These are phyloP conservation scores for Coptodon rendalli DNA, from an alignment of 2,113 vertebrate species.

Conservation along the genomic window DNA sequence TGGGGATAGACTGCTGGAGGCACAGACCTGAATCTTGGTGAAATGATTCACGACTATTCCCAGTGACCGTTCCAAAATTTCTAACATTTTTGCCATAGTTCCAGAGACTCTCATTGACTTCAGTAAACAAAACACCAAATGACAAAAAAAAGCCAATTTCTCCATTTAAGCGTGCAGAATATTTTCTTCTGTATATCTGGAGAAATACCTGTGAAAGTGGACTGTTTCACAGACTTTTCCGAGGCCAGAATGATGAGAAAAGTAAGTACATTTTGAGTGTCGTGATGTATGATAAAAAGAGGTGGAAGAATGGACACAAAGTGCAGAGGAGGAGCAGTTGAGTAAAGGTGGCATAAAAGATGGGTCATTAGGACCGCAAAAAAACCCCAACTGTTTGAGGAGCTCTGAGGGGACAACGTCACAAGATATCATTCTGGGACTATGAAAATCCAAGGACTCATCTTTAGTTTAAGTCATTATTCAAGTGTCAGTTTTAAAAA, in stretches of 20 bases:
- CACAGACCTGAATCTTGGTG: not conserved
- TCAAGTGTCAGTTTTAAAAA: not conserved
- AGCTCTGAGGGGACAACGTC: not conserved
- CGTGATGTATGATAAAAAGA: not conserved
- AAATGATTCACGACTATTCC: not conserved
- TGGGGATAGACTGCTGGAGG: not conserved
- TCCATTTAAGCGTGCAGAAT: not conserved
- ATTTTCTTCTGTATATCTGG: not conserved
- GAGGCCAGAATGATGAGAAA: not conserved
- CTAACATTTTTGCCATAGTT: not conserved
- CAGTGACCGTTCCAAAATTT: not conserved
- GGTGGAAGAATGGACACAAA: not conserved
- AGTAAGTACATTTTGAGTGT: not conserved
- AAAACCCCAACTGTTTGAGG: rapidly evolving
- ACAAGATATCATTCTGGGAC: not conserved
- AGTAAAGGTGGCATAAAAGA: not conserved
- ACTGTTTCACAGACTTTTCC: not conserved
- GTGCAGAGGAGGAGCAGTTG: not conserved
- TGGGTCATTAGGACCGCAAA: not conserved
- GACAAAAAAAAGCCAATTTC: not conserved
- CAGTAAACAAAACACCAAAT: not conserved
- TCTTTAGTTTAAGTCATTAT: not conserved
- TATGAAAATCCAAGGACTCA: not conserved
- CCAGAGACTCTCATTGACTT: not conserved
- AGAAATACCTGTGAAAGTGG: not conserved